phyloP scores from a whole-genome alignment of 92 coral and sea anemone genomes.

The Epizoanthus stellaris region DNA sequence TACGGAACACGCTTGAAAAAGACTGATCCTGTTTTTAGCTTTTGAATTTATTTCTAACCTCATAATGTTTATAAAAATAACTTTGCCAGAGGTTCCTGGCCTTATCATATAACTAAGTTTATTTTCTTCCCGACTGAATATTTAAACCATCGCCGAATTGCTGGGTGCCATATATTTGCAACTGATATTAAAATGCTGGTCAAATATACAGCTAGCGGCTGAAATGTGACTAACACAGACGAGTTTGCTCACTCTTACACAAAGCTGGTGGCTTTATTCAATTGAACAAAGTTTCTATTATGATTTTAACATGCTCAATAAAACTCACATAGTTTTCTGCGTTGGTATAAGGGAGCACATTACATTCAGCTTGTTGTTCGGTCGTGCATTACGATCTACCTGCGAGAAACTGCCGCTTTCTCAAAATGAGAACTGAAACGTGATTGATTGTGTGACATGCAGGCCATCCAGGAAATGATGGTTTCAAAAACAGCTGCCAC shows the following conservation, averaged over 20 bases:
- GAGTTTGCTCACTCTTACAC: too few species aligned
- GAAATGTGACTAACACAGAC: too few species aligned
- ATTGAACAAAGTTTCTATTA: too few species aligned
- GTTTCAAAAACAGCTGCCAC: constrained; percentile 15
- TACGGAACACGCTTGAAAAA: background rate
- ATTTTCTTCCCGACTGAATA: background rate
- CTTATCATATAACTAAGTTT: background rate
- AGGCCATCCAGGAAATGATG: background rate
- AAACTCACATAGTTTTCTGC: too few species aligned
- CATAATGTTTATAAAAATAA: background rate
- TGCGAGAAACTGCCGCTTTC: background rate
- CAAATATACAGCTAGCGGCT: too few species aligned
- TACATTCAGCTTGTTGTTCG: background rate
- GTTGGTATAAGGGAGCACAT: too few species aligned
- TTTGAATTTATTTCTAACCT: background rate
- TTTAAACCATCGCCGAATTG: background rate
- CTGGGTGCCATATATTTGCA: background rate
- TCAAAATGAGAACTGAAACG: background rate
- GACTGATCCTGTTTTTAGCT: background rate
- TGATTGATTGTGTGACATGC: background rate
- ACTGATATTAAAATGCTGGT: too few species aligned
- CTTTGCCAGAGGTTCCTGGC: background rate
- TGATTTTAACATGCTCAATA: too few species aligned
- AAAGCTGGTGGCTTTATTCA: too few species aligned
- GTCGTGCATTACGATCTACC: background rate